Conservation (phyloP, 2,888 invertebrate genomes). For the Tinea semifulvella region DNA sequence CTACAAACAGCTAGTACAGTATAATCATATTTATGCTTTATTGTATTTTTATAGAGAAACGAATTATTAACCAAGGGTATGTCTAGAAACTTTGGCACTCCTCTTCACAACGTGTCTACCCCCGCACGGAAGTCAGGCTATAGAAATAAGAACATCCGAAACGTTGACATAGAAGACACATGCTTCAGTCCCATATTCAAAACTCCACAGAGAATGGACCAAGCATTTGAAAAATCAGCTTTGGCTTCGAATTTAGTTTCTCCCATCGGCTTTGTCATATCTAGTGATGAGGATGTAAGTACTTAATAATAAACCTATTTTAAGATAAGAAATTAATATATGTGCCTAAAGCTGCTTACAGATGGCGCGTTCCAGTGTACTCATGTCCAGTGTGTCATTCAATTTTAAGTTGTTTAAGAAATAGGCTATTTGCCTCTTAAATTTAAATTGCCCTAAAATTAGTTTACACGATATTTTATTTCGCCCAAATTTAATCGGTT, state of each 20-base stretch:
- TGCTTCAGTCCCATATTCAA: slow-evolving; percentile 51
- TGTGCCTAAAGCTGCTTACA: no score
- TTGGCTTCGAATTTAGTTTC: slow-evolving; percentile 45
- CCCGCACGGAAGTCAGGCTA: slow-evolving; percentile 33
- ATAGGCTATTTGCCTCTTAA: no score
- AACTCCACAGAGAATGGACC: slow-evolving; percentile 37
- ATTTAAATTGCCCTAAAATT: no score
- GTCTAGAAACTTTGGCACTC: slow-evolving; percentile 55
- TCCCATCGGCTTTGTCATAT: slow-evolving; percentile 38
- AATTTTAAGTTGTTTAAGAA: no score
- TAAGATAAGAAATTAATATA: no score
- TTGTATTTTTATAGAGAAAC: slow-evolving; percentile 32
- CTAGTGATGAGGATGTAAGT: slow-evolving; percentile 51
- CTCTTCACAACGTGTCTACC: slow-evolving; percentile 30
- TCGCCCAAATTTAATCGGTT: no score
- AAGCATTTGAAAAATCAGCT: slow-evolving; percentile 35
- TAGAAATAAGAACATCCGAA: slow-evolving; percentile 49
- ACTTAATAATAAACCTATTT: no score
- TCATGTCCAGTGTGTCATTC: no score
- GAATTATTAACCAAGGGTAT: slow-evolving; percentile 43
- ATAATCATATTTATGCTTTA: no score
- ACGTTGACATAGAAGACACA: slow-evolving; percentile 46
- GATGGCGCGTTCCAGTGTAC: no score
- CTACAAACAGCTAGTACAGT: no score
- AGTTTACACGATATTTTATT: no score